These are phyloP conservation scores for Tyrophagus putrescentiae DNA, from an alignment of 1,140 invertebrate genomes.

Conservation along the genomic window DNA sequence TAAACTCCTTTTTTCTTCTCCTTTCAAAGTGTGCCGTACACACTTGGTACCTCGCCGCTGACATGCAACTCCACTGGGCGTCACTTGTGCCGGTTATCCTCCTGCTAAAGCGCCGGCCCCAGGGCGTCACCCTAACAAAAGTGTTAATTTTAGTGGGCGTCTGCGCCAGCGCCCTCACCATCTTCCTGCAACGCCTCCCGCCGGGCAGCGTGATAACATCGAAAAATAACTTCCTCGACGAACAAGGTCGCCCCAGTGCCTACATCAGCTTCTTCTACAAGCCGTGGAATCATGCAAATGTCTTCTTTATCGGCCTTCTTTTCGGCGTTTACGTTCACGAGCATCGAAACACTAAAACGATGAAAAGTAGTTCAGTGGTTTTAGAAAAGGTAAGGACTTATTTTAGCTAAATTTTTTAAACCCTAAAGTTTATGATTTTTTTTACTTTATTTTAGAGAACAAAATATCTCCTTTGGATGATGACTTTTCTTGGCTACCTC, in stretches of 20 bases:
- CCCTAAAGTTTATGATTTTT: background rate
- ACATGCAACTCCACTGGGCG: constrained; percentile 33
- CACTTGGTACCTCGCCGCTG: constrained; percentile 33
- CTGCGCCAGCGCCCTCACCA: background rate
- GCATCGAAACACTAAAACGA: too few relatives aligned
- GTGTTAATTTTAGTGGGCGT: background rate
- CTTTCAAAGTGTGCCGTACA: constrained; percentile 30
- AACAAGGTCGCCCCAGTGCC: background rate
- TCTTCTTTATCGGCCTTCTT: constrained; percentile 39
- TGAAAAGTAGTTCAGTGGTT: too few relatives aligned
- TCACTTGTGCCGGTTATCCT: constrained; percentile 29
- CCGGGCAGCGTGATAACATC: constrained; percentile 6
- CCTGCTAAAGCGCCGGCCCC: constrained; percentile 23
- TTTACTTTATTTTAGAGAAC: background rate
- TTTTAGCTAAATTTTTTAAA: background rate
- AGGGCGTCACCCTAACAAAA: constrained; percentile 5
- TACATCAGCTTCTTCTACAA: constrained; percentile 52
- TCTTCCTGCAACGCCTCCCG: background rate
- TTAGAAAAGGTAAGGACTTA: constrained; percentile 21
- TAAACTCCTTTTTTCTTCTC: background rate
- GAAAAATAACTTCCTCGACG: constrained; percentile 10
- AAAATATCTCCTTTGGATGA: constrained; percentile 9
- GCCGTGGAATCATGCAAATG: constrained; percentile 39
- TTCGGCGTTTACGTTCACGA: constrained; percentile 29
- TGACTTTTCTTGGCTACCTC: background rate